Percentiles rank a stretch among this genome's conserved stretches.
These are phyloP conservation scores for Poeciliopsis turneri DNA, from an alignment of 2,797 vertebrate species.

Conservation along the genomic window DNA sequence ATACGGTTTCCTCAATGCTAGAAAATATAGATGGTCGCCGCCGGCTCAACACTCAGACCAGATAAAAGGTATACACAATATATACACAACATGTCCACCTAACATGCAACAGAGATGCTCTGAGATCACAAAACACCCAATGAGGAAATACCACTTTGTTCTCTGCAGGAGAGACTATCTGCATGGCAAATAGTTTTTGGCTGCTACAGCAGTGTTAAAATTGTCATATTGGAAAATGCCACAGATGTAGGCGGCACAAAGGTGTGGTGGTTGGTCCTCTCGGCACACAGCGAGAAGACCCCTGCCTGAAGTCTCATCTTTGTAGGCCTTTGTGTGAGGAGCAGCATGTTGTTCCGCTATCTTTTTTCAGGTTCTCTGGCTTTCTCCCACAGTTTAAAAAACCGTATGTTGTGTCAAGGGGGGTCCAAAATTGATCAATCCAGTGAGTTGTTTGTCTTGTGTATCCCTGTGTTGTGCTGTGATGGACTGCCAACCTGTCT, in stretches of 20 bases:
- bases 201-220: constrained; percentile 1
- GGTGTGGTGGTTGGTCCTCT: not conserved
- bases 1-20: not conserved
- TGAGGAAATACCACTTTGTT: not conserved
- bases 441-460: constrained; percentile 5
- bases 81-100: not conserved
- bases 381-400: not conserved
- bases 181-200: constrained; percentile 7
- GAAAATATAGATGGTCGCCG: not conserved
- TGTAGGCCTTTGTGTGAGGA: not conserved
- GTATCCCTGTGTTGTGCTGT: not conserved
- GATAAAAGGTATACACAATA: not conserved
- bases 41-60: not conserved
- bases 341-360: not conserved
- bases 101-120: not conserved
- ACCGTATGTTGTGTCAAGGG: constrained; percentile 1
- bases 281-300: not conserved
- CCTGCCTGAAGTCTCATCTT: not conserved
- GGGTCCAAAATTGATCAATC: not conserved
- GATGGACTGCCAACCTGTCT: constrained; percentile 10
- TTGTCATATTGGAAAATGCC: constrained; percentile 5
- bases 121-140: not conserved
- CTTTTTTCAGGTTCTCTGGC: not conserved
- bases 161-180: not conserved
- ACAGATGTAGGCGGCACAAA: not conserved